Evolutionary conservation across 1,140 invertebrate species (phyloP).

Genomic region (Marisa cornuarietis): DNA sequence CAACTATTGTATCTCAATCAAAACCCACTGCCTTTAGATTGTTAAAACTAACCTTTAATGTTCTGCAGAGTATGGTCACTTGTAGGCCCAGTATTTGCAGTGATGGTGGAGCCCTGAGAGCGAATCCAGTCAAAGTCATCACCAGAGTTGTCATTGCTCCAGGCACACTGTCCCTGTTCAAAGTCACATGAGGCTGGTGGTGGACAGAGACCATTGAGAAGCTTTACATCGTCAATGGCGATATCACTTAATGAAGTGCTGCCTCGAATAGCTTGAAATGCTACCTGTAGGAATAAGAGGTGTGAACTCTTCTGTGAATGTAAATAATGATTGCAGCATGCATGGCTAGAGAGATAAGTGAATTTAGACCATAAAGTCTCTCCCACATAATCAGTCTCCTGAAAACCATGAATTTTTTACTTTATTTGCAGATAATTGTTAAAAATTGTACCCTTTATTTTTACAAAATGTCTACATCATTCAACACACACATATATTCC

Average conservation of each 20-base stretch:
- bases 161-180: slow-evolving; percentile 55
- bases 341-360: slow-evolving; percentile 47
- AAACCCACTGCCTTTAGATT: slow-evolving; percentile 29
- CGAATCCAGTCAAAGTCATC: slow-evolving; percentile 63
- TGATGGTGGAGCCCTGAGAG: slow-evolving; percentile 35
- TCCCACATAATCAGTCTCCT: background rate
- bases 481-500: too few relatives aligned
- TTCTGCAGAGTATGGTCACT: slow-evolving; percentile 58
- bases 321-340: slow-evolving; percentile 16
- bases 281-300: slow-evolving; percentile 64
- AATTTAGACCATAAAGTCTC: too few relatives aligned
- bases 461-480: background rate
- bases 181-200: slow-evolving; percentile 54
- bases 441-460: background rate
- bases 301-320: slow-evolving; percentile 37
- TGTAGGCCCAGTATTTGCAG: slow-evolving; percentile 48
- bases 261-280: slow-evolving; percentile 72
- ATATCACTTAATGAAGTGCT: slow-evolving; percentile 39
- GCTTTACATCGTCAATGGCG: slow-evolving; percentile 42
- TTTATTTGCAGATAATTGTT: too few relatives aligned
- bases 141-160: slow-evolving; percentile 41
- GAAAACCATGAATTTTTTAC: background rate
- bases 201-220: slow-evolving; percentile 40
- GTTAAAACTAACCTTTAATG: slow-evolving; percentile 30
- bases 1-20: background rate